Evolutionary conservation across 2,888 invertebrate species (phyloP).

Genomic region (Cephus pygmeus): DNA sequence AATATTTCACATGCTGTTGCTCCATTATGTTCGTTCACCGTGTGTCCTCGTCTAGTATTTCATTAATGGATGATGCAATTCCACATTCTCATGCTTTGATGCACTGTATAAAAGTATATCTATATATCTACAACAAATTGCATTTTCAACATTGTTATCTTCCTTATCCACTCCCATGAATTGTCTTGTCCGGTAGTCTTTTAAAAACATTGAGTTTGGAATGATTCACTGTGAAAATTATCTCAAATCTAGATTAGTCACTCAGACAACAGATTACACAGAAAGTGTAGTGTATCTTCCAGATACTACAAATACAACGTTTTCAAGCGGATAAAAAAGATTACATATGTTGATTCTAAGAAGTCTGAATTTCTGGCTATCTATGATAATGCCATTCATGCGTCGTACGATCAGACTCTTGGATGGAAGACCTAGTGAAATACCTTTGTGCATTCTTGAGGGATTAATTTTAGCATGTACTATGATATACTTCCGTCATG

Average conservation of each 20-base stretch:
- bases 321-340: background rate
- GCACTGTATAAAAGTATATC: background rate
- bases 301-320: background rate
- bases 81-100: background rate
- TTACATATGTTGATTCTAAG: background rate
- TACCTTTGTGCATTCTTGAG: constrained; percentile 1
- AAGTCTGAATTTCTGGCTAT: background rate
- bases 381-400: background rate
- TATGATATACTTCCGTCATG: constrained; percentile 4
- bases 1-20: background rate
- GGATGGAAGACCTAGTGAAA: background rate
- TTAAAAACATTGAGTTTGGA: background rate
- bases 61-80: background rate
- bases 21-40: background rate
- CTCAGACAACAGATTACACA: background rate
- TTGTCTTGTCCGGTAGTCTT: background rate
- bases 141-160: background rate
- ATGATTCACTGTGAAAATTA: background rate
- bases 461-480: constrained; percentile 5
- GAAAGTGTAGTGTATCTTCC: background rate
- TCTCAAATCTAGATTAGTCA: constrained; percentile 2
- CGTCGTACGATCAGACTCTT: background rate
- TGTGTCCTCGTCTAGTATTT: background rate
- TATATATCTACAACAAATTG: background rate
- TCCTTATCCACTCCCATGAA: background rate